Percentiles rank a stretch among this genome's conserved stretches.
Conservation (phyloP, 2,113 vertebrate genomes). For the Cryptotis parvus region DNA sequence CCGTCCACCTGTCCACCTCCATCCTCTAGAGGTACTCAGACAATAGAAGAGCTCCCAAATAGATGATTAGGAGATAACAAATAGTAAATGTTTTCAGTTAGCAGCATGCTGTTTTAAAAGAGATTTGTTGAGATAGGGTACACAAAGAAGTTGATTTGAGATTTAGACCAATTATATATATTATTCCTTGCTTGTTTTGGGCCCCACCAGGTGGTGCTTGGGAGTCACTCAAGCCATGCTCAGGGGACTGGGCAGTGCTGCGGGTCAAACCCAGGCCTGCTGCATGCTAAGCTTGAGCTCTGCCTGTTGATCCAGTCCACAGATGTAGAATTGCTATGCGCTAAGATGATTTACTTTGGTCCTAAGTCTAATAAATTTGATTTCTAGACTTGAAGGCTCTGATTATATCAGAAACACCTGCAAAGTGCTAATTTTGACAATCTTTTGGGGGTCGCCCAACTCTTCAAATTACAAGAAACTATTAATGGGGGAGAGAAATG, state of each 20-base stretch:
- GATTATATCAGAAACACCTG: background rate
- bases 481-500: background rate
- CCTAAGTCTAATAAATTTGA: background rate
- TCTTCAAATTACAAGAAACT: background rate
- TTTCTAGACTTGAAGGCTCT: slow-evolving; percentile 33
- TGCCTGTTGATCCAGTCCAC: too few species aligned
- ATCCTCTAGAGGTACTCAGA: background rate
- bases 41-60: background rate
- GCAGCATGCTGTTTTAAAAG: background rate
- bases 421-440: background rate
- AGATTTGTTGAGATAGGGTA: background rate
- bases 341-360: background rate
- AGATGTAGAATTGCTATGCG: too few species aligned
- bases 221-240: too few species aligned
- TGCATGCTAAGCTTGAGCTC: too few species aligned
- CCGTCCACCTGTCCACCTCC: background rate
- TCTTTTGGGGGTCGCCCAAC: background rate
- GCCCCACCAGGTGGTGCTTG: too few species aligned
- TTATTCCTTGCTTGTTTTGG: background rate
- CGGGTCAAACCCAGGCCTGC: too few species aligned
- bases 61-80: slow-evolving; percentile 5
- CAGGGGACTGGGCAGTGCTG: too few species aligned
- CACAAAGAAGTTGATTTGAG: slow-evolving; percentile 8
- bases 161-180: background rate
- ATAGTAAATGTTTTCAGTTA: background rate